Evolutionary conservation across 2,888 invertebrate genomes (phyloP).

Genomic region (Athetis lepigone): DNA sequence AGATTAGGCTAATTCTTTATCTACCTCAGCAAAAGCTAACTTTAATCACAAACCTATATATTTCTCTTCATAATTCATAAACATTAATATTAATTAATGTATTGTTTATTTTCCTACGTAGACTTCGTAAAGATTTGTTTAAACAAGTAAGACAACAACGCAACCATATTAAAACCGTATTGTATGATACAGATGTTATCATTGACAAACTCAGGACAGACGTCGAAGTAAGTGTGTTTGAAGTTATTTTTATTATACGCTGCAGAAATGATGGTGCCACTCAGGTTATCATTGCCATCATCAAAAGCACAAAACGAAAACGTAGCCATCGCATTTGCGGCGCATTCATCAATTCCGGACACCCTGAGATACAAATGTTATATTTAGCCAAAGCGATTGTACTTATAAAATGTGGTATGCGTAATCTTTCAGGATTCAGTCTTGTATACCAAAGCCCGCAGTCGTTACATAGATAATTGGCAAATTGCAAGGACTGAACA

Average conservation of each 20-base stretch:
- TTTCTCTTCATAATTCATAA: no score
- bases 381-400: not conserved
- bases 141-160: slow-evolving; percentile 77
- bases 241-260: no score
- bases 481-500: slow-evolving; percentile 81
- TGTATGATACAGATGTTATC: slow-evolving; percentile 74
- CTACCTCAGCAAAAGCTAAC: no score
- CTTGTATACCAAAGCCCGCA: slow-evolving; percentile 39
- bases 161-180: slow-evolving; percentile 76
- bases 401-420: not conserved
- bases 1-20: no score
- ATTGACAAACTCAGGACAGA: slow-evolving; percentile 72
- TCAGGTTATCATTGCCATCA: no score
- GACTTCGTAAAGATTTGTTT: slow-evolving; percentile 72
- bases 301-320: no score
- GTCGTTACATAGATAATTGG: slow-evolving; percentile 79
- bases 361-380: no score
- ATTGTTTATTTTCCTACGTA: slow-evolving; percentile 49
- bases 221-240: slow-evolving; percentile 73
- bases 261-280: no score
- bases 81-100: not conserved
- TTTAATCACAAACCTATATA: no score
- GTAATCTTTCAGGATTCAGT: slow-evolving; percentile 49
- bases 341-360: no score
- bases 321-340: no score